Conservation (phyloP, 1,140 invertebrate species). For the Formica selysi region DNA sequence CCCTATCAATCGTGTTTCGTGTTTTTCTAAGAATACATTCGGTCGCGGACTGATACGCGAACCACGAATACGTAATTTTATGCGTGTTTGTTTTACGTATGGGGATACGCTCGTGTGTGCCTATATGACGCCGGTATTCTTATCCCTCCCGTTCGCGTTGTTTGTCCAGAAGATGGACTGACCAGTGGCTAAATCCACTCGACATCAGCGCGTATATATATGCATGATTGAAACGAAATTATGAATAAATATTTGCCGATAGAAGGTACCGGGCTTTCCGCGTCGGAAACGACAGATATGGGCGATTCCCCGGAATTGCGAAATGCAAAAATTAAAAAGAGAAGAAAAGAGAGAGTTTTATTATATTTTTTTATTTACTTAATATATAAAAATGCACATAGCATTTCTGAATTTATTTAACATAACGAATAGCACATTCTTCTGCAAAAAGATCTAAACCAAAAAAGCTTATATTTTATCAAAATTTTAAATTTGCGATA, state of each 20-base stretch:
- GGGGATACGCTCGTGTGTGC: constrained; percentile 51
- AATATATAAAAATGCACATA: neutral
- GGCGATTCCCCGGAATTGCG: constrained; percentile 2
- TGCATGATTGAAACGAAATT: constrained; percentile 69
- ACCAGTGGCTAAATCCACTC: constrained; percentile 70
- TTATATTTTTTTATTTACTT: neutral
- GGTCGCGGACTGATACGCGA: neutral
- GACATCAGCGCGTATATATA: constrained; percentile 45
- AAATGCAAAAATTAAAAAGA: neutral
- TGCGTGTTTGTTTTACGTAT: constrained; percentile 80
- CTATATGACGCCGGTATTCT: constrained; percentile 31
- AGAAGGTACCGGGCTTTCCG: constrained; percentile 45
- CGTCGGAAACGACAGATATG: constrained; percentile 22
- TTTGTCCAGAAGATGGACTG: constrained; percentile 74
- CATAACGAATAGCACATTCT: neutral
- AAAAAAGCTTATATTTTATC: too few relatives aligned
- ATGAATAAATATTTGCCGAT: constrained; percentile 76
- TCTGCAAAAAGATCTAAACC: neutral
- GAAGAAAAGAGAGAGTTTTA: too few relatives aligned
- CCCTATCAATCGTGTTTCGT: constrained; percentile 41
- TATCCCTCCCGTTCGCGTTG: constrained; percentile 55
- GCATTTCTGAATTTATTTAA: neutral
- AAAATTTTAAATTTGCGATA: too few relatives aligned
- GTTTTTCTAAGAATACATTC: constrained; percentile 50
- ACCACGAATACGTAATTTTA: constrained; percentile 76